Conservation (phyloP, 2,888 invertebrate species). For the Thelaira solivaga region DNA sequence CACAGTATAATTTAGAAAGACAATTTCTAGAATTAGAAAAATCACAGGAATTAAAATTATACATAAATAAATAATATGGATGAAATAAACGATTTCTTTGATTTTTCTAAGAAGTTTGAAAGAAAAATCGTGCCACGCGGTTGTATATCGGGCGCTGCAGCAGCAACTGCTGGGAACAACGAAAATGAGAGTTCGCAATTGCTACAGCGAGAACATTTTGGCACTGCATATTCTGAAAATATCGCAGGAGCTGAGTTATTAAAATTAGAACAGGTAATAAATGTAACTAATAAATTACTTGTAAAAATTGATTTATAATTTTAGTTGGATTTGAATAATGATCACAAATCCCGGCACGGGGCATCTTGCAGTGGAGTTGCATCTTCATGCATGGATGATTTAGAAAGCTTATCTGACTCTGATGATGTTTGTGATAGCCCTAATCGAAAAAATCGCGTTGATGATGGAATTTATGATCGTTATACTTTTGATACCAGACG, state of each 20-base stretch:
- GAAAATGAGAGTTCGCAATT: slow-evolving; percentile 60
- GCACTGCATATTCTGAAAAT: slow-evolving; percentile 69
- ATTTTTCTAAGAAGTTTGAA: slow-evolving; percentile 73
- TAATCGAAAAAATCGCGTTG: slow-evolving; percentile 60
- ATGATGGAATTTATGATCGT: slow-evolving; percentile 70
- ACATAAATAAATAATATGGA: slow-evolving; percentile 68
- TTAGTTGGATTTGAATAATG: slow-evolving; percentile 23
- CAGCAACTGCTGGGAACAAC: slow-evolving; percentile 38
- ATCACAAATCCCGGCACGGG: slow-evolving; percentile 42
- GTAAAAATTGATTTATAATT: background rate
- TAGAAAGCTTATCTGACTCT: slow-evolving; percentile 69
- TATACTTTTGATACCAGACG: slow-evolving; percentile 71
- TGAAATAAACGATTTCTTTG: slow-evolving; percentile 73
- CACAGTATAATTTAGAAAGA: too few relatives aligned
- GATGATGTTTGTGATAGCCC: slow-evolving; percentile 50
- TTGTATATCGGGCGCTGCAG: slow-evolving; percentile 64
- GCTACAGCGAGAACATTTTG: slow-evolving; percentile 67
- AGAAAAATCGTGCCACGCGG: slow-evolving; percentile 66
- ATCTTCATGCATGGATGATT: slow-evolving; percentile 67
- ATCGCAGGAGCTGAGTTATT: slow-evolving; percentile 67
- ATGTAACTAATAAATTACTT: background rate
- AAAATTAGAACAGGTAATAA: slow-evolving; percentile 68
- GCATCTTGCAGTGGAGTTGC: slow-evolving; percentile 48
- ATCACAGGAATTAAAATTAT: background rate
- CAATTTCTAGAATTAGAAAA: too few relatives aligned